Conservation (phyloP, 2,797 vertebrate species). For the Buceros bicornis region DNA sequence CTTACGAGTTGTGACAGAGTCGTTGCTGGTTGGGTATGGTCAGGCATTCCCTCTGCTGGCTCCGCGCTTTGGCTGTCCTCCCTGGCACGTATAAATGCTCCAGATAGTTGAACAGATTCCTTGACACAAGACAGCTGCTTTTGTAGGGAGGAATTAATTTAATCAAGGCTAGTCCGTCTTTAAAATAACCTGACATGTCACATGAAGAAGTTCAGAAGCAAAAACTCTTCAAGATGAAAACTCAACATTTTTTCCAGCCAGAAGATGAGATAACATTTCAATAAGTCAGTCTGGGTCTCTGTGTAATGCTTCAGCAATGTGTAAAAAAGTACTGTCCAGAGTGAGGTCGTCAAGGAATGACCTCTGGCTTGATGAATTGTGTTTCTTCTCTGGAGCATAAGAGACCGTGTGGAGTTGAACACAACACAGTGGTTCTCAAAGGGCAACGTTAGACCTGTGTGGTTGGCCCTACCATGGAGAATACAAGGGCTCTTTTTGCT, state of each 20-base stretch:
- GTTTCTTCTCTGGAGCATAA: background rate
- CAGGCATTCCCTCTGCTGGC: background rate
- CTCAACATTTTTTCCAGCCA: background rate
- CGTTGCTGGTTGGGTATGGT: rapidly evolving
- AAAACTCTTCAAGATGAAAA: constrained; percentile 4
- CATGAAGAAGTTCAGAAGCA: background rate
- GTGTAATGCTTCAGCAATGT: background rate
- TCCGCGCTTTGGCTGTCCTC: background rate
- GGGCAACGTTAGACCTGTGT: rapidly evolving
- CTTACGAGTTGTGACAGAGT: rapidly evolving
- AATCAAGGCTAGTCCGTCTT: constrained; percentile 26
- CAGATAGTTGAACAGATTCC: constrained; percentile 56
- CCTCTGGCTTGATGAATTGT: background rate
- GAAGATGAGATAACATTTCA: background rate
- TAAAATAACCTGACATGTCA: constrained; percentile 51
- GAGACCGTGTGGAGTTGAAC: rapidly evolving
- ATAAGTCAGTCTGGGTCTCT: background rate
- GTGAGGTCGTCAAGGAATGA: background rate
- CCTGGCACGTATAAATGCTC: background rate
- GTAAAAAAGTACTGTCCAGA: background rate
- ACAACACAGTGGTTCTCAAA: background rate
- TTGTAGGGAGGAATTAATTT: constrained; percentile 57
- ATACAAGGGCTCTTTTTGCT: background rate
- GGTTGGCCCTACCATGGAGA: background rate
- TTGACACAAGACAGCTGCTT: constrained; percentile 48